Conservation (phyloP, 1,140 invertebrate genomes). For the Cepaea nemoralis region DNA sequence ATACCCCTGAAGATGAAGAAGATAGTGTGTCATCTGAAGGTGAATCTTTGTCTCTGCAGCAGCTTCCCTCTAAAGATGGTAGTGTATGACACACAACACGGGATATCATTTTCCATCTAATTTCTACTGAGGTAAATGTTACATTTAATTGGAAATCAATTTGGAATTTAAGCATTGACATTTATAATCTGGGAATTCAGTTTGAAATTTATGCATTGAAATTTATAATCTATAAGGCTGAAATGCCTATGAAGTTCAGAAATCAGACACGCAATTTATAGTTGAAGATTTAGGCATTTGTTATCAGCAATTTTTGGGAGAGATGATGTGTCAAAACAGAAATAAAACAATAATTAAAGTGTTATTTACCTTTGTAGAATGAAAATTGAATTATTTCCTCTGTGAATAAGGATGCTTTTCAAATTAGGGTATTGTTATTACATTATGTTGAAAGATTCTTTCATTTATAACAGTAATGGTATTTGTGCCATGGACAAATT, state of each 20-base stretch:
- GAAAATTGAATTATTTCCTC: constrained; percentile 32
- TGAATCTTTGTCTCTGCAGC: constrained; percentile 27
- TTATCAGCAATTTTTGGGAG: too few species aligned
- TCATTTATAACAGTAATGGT: neutral
- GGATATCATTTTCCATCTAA: constrained; percentile 1
- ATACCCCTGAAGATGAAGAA: too few species aligned
- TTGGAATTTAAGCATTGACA: too few species aligned
- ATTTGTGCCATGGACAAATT: neutral
- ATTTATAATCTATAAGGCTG: too few species aligned
- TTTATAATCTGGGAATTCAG: too few species aligned
- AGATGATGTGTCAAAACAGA: too few species aligned
- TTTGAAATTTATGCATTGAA: too few species aligned
- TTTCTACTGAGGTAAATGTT: neutral
- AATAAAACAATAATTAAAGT: neutral
- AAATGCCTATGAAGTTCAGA: too few species aligned
- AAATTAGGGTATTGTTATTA: neutral
- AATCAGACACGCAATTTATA: too few species aligned
- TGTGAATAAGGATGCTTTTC: neutral
- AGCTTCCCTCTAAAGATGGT: constrained; percentile 25
- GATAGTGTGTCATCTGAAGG: neutral
- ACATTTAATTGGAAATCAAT: too few species aligned
- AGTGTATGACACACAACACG: constrained; percentile 16
- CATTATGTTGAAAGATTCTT: neutral
- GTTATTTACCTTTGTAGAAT: neutral
- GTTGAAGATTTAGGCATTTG: too few species aligned